phyloP scores from a whole-genome alignment of 2,888 invertebrate genomes.

The Mythimna loreyi region DNA sequence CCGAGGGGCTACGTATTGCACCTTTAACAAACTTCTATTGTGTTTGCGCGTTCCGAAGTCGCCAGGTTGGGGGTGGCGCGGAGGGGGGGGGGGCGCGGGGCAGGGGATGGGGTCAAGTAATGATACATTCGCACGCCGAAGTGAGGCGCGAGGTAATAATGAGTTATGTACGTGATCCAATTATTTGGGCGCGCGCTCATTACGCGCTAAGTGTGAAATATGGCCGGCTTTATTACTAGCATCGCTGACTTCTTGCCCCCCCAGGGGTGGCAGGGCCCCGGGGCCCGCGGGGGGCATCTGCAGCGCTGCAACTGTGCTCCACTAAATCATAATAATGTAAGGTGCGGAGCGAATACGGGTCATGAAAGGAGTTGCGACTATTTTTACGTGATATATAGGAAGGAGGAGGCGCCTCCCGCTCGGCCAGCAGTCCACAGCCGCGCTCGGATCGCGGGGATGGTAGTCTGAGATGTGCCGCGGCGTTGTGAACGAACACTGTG shows the following conservation, averaged over 20 bases:
- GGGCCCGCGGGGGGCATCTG: conserved; percentile 68
- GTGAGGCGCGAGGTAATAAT: conserved; percentile 91
- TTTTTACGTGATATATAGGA: conserved; percentile 65
- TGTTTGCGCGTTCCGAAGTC: conserved; percentile 61
- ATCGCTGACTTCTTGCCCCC: conserved; percentile 80
- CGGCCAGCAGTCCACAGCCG: conserved; percentile 21
- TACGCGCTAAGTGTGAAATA: conserved; percentile 91
- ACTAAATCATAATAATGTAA: conserved; percentile 89
- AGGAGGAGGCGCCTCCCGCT: conserved; percentile 45
- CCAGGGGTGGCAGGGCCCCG: conserved; percentile 31
- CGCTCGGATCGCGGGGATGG: conserved; percentile 44
- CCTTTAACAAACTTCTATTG: conserved; percentile 75
- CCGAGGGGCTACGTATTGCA: conserved; percentile 57
- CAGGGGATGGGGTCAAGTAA: conserved; percentile 73
- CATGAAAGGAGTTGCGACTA: conserved; percentile 67
- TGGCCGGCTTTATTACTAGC: conserved; percentile 89
- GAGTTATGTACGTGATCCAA: conserved; percentile 92
- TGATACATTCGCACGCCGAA: conserved; percentile 88
- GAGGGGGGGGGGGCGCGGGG: conserved; percentile 36
- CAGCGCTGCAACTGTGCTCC: conserved; percentile 85
- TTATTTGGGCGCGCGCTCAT: conserved; percentile 91
- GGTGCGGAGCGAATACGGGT: conserved; percentile 77
- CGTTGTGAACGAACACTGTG: not conserved
- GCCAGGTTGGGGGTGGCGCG: conserved; percentile 44
- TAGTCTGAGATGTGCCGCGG: conserved; percentile 15